These are phyloP conservation scores for Rhamphomyia laevipes DNA, from an alignment of 2,888 invertebrate genomes.

Conservation along the genomic window DNA sequence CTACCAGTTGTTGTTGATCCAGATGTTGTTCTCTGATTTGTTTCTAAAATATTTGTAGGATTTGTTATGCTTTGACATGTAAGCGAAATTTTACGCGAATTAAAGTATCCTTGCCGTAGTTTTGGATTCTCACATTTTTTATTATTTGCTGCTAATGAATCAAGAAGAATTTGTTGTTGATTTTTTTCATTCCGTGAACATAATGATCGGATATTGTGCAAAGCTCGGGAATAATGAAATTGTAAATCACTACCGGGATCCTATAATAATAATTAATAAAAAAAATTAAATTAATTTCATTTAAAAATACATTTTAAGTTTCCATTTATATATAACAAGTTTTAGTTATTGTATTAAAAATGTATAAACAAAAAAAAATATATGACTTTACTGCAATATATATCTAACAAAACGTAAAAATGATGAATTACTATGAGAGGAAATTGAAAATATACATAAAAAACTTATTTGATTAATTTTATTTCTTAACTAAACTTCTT, in stretches of 20 bases:
- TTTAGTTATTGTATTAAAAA: too few relatives aligned
- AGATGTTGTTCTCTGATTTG: not conserved
- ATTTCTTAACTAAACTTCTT: too few relatives aligned
- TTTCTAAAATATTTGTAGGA: not conserved
- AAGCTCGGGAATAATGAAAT: constrained; percentile 36
- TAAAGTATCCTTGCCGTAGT: constrained; percentile 31
- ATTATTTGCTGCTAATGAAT: constrained; percentile 12
- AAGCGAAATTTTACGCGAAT: constrained; percentile 56
- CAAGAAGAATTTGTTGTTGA: constrained; percentile 22
- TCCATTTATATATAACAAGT: not conserved
- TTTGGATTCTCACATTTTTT: constrained; percentile 13
- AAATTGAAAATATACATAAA: not conserved
- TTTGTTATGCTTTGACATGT: constrained; percentile 50
- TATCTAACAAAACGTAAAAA: not conserved
- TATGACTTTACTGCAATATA: not conserved
- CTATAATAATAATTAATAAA: constrained; percentile 4
- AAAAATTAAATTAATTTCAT: not conserved
- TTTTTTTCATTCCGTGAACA: constrained; percentile 49
- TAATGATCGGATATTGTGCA: constrained; percentile 47
- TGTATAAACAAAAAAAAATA: too few relatives aligned
- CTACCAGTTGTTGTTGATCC: constrained; percentile 21
- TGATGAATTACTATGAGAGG: not conserved
- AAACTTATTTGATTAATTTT: too few relatives aligned
- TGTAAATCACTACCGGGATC: constrained; percentile 29
- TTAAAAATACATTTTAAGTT: too few relatives aligned